These are phyloP conservation scores for Armadillidium nasatum DNA, from an alignment of 1,140 invertebrate genomes.

Conservation along the genomic window DNA sequence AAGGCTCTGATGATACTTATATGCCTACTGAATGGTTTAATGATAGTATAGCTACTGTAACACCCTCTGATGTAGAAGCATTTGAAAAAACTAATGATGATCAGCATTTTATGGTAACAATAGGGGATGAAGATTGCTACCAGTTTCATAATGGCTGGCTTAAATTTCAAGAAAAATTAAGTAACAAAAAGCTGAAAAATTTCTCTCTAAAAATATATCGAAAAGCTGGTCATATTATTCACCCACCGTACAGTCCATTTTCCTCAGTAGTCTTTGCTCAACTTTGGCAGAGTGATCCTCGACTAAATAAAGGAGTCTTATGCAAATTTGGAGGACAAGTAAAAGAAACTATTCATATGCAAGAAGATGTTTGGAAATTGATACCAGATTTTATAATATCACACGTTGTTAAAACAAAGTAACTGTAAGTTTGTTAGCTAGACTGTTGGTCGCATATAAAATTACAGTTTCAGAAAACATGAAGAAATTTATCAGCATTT, in stretches of 20 bases:
- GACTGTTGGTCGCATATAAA: too few species aligned
- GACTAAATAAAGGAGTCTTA: too few species aligned
- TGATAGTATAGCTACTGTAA: background rate
- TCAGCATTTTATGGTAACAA: slow-evolving; percentile 17
- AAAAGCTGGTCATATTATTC: slow-evolving; percentile 29
- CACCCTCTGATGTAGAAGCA: background rate
- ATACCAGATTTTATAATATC: too few species aligned
- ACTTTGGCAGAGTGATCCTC: too few species aligned
- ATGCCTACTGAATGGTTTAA: background rate
- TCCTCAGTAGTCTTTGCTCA: too few species aligned
- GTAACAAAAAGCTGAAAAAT: background rate
- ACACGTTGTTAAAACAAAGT: too few species aligned
- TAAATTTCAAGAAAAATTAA: background rate
- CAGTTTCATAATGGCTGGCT: background rate
- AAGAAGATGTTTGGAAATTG: too few species aligned
- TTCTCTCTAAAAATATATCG: slow-evolving; percentile 8
- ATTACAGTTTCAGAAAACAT: too few species aligned
- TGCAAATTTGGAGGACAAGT: too few species aligned
- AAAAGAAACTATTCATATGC: too few species aligned
- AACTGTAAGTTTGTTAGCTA: too few species aligned
- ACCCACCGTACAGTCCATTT: slow-evolving; percentile 24
- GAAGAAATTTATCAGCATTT: too few species aligned
- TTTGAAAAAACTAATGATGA: slow-evolving; percentile 19
- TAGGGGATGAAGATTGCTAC: slow-evolving; percentile 14
- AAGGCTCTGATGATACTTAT: background rate